Conservation (phyloP, 2,113 vertebrate genomes). For the Nerophis ophidion region DNA sequence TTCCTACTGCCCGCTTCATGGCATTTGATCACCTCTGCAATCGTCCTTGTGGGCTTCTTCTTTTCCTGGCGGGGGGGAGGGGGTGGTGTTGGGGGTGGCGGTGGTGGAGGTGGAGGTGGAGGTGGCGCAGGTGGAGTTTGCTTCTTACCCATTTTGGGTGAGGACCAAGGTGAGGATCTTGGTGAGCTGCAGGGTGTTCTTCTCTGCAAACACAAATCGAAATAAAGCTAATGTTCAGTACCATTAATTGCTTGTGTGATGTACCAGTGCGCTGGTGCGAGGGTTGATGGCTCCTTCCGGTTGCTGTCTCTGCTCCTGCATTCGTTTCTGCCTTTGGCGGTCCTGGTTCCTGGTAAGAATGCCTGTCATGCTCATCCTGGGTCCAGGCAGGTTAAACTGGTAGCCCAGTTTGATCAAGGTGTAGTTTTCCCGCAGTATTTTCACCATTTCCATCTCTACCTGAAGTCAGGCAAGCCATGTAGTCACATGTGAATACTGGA, state of each 20-base stretch:
- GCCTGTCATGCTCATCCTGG: conserved; percentile 94
- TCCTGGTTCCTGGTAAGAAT: conserved; percentile 95
- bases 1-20: conserved; percentile 79
- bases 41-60: conserved; percentile 81
- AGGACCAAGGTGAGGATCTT: conserved; percentile 78
- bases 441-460: conserved; percentile 96
- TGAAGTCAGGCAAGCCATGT: conserved; percentile 30
- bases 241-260: neutral
- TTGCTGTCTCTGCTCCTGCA: conserved; percentile 84
- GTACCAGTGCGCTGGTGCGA: conserved; percentile 76
- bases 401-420: conserved; percentile 90
- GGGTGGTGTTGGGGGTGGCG: conserved; percentile 45
- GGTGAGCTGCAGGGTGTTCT: conserved; percentile 81
- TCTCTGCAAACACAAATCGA: conserved; percentile 43
- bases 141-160: conserved; percentile 75
- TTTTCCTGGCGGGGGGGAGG: conserved; percentile 39
- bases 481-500: neutral
- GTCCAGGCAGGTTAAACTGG: conserved; percentile 92
- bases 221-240: neutral
- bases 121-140: conserved; percentile 55
- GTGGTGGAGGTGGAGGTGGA: conserved; percentile 56
- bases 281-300: conserved; percentile 67
- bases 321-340: conserved; percentile 85
- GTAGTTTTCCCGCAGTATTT: conserved; percentile 85
- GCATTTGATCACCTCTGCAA: conserved; percentile 87